These are phyloP conservation scores for Arizona elegans DNA, from an alignment of 2,113 vertebrate species.

Conservation along the genomic window DNA sequence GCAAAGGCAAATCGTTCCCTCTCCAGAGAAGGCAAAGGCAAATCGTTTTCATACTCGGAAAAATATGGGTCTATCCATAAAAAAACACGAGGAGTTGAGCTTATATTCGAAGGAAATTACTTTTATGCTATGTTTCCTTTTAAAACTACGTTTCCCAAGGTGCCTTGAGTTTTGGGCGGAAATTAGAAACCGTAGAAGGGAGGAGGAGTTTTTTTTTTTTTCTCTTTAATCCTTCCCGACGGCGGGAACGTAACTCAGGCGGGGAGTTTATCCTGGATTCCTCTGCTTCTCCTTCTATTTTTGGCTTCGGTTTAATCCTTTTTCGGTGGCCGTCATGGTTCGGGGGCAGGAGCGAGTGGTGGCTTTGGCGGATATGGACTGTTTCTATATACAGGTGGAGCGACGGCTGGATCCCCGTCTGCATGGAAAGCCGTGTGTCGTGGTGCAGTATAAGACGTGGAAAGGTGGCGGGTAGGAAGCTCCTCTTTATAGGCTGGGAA, in stretches of 20 bases:
- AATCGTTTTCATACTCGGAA: background rate
- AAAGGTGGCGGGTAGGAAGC: slow-evolving; percentile 84
- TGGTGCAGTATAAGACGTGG: slow-evolving; percentile 95
- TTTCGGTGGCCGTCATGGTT: slow-evolving; percentile 58
- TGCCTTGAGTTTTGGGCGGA: background rate
- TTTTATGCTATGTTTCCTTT: accelerated
- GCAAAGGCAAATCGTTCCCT: too few relatives aligned
- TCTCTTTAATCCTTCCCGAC: background rate
- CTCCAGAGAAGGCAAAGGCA: background rate
- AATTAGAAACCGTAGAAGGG: background rate
- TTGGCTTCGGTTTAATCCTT: background rate
- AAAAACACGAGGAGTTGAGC: background rate
- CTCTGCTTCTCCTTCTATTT: background rate
- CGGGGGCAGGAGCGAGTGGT: slow-evolving; percentile 84
- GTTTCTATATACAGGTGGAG: slow-evolving; percentile 97
- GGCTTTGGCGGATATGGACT: slow-evolving; percentile 94
- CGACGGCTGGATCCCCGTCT: slow-evolving; percentile 84
- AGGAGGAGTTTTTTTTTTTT: background rate
- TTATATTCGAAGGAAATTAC: background rate
- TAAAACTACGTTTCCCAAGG: background rate
- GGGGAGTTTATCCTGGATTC: background rate
- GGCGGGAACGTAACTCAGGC: background rate
- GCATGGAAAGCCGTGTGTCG: slow-evolving; percentile 85
- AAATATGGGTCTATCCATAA: background rate
- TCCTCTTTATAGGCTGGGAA: background rate